Conservation (phyloP, 1,140 invertebrate genomes). For the Drosophila subpulchrella region DNA sequence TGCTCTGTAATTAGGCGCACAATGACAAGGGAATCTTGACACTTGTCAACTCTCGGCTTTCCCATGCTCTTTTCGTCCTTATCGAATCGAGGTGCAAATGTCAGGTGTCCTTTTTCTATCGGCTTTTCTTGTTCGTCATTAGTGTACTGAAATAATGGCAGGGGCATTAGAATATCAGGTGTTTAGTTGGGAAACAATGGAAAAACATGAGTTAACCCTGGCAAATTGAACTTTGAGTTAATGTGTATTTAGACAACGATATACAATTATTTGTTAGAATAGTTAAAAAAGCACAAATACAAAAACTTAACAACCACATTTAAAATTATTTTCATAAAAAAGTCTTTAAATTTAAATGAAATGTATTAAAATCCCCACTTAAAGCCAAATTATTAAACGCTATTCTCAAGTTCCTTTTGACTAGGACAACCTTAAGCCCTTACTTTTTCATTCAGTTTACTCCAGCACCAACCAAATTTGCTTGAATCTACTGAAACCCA, state of each 20-base stretch:
- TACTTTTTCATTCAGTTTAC: neutral
- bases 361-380: too few species aligned
- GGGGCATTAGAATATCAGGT: neutral
- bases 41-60: slow-evolving; percentile 42
- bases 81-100: slow-evolving; percentile 10
- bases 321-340: neutral
- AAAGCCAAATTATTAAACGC: too few species aligned
- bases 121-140: slow-evolving; percentile 21
- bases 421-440: too few species aligned
- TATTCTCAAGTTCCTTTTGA: too few species aligned
- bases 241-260: too few species aligned
- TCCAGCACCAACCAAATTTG: neutral
- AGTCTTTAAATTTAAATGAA: too few species aligned
- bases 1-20: slow-evolving; percentile 73
- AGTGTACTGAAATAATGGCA: neutral
- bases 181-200: slow-evolving; percentile 2
- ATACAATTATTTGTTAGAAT: too few species aligned
- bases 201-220: neutral
- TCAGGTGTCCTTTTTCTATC: slow-evolving; percentile 25
- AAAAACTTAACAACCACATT: too few species aligned
- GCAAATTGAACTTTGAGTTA: neutral
- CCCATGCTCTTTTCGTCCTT: slow-evolving; percentile 8
- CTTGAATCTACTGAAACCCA: neutral
- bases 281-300: too few species aligned
- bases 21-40: slow-evolving; percentile 62